A percentile compares a stretch with the other conserved stretches of the same genome.
phyloP scores from a whole-genome alignment of 1,140 invertebrate species.

The Mya arenaria region DNA sequence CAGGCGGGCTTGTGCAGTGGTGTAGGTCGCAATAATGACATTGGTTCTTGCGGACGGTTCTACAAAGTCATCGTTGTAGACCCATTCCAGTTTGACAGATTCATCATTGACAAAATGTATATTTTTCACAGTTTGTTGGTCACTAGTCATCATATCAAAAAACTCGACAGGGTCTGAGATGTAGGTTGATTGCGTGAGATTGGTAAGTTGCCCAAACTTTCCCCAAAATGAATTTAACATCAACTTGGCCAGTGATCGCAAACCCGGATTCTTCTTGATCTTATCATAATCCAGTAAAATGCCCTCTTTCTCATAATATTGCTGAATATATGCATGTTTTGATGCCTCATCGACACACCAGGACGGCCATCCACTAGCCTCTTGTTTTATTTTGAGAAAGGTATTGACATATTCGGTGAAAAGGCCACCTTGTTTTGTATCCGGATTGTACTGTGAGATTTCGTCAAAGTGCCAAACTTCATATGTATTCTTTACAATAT shows the following conservation, averaged over 20 bases:
- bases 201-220: background rate
- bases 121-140: background rate
- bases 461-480: background rate
- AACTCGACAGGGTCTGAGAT: background rate
- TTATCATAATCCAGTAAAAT: conserved; percentile 72
- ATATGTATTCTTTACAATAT: background rate
- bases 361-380: conserved; percentile 56
- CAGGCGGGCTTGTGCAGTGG: conserved; percentile 7
- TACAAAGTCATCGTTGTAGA: conserved; percentile 9
- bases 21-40: conserved; percentile 10
- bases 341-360: conserved; percentile 26
- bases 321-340: conserved; percentile 66
- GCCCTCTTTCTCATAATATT: conserved; percentile 64
- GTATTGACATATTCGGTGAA: conserved; percentile 56
- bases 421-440: background rate
- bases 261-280: conserved; percentile 76
- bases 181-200: background rate
- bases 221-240: background rate
- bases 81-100: background rate
- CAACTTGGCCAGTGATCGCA: conserved; percentile 55
- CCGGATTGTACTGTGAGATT: background rate
- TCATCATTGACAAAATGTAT: background rate
- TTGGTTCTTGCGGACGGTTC: background rate
- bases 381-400: conserved; percentile 64
- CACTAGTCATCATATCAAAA: conserved; percentile 18